Evolutionary conservation across 2,113 vertebrate genomes (phyloP).

Genomic region (human (Homo sapiens)): DNA sequence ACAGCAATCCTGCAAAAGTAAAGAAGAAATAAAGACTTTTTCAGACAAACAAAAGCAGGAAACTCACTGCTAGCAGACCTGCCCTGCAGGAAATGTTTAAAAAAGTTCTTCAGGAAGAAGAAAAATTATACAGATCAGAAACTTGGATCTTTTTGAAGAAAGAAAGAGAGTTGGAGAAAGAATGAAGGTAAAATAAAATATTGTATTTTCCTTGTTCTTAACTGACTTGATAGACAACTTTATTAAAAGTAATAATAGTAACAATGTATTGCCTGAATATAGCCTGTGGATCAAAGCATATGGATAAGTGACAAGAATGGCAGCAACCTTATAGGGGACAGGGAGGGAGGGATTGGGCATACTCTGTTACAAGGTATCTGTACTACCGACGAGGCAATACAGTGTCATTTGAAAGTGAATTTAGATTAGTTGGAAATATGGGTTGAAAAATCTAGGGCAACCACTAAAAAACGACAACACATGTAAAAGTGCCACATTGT

Average conservation of each 20-base stretch:
- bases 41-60: background rate
- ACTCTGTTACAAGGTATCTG: background rate
- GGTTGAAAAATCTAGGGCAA: background rate
- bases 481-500: background rate
- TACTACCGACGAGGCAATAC: background rate
- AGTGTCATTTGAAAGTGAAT: background rate
- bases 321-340: background rate
- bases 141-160: background rate
- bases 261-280: background rate
- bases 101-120: background rate
- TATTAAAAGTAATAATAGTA: background rate
- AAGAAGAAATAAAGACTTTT: background rate
- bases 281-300: background rate
- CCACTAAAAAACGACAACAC: background rate
- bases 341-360: background rate
- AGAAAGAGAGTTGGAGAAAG: background rate
- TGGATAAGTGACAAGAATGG: background rate
- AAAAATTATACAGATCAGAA: constrained; percentile 8
- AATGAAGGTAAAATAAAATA: background rate
- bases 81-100: background rate
- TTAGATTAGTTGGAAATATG: background rate
- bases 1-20: background rate
- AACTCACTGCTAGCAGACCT: background rate
- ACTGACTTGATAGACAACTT: background rate
- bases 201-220: background rate